Evolutionary conservation across 2,888 invertebrate genomes (phyloP).

Genomic region (Ecliptopera silaceata): DNA sequence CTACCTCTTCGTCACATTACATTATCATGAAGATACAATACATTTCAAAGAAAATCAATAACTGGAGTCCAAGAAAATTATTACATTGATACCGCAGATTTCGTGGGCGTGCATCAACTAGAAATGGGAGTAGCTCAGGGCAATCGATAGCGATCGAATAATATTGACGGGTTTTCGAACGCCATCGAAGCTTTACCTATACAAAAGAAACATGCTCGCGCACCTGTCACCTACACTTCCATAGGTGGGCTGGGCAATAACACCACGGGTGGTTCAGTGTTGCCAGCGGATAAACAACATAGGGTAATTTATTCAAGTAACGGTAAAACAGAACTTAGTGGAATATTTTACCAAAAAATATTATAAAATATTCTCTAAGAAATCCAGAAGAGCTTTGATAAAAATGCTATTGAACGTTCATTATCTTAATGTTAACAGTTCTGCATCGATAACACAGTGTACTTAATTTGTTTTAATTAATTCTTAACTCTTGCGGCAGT

Average conservation of each 20-base stretch:
- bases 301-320: conserved; percentile 11
- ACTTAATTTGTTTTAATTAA: too few relatives aligned
- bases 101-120: neutral
- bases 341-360: neutral
- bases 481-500: too few relatives aligned
- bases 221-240: conserved; percentile 45
- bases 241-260: conserved; percentile 34
- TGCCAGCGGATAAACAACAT: conserved; percentile 10
- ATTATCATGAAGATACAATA: too few relatives aligned
- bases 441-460: too few relatives aligned
- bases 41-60: neutral
- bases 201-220: conserved; percentile 40
- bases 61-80: neutral
- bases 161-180: neutral
- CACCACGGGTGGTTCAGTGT: conserved; percentile 35
- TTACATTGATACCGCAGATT: neutral
- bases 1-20: too few relatives aligned
- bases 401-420: too few relatives aligned
- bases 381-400: neutral
- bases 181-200: conserved; percentile 2
- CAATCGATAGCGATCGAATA: conserved; percentile 1
- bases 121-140: neutral
- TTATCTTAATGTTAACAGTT: too few relatives aligned
- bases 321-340: neutral
- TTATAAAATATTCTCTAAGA: neutral